These are phyloP conservation scores for Campoplex nolae DNA, from an alignment of 2,888 invertebrate species.

Conservation along the genomic window DNA sequence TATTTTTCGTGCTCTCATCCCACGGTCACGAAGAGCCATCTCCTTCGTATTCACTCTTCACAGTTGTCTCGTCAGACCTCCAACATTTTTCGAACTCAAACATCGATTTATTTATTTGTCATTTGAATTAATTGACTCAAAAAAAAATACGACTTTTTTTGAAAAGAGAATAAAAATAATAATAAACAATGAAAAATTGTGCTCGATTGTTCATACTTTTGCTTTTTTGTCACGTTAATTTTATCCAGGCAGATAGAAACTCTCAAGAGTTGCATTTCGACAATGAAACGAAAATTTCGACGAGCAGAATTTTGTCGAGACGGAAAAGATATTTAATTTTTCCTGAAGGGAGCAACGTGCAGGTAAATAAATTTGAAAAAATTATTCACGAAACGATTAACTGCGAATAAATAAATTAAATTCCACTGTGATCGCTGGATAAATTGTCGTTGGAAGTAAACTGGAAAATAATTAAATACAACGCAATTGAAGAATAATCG, in stretches of 20 bases:
- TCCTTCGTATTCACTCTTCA: slow-evolving; percentile 17
- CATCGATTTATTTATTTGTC: neutral
- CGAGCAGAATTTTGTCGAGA: slow-evolving; percentile 83
- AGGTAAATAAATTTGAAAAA: slow-evolving; percentile 84
- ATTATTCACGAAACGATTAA: neutral
- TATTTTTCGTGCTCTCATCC: slow-evolving; percentile 12
- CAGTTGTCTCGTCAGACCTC: slow-evolving; percentile 11
- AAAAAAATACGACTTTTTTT: neutral
- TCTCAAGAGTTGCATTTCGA: neutral
- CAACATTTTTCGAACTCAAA: slow-evolving; percentile 2
- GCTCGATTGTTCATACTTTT: slow-evolving; percentile 10
- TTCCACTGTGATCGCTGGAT: neutral
- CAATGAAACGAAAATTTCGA: slow-evolving; percentile 22
- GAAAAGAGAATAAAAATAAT: neutral
- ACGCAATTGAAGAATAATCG: neutral
- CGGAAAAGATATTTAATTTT: slow-evolving; percentile 87
- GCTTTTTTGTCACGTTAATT: neutral
- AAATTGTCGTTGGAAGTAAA: neutral
- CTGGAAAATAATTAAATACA: too few species aligned
- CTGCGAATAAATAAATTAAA: neutral
- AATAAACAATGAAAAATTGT: neutral
- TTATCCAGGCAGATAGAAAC: slow-evolving; percentile 3
- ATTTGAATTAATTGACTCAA: neutral
- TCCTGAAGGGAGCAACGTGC: slow-evolving; percentile 87
- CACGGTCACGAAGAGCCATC: slow-evolving; percentile 33